Evolutionary conservation across 1,140 invertebrate genomes (phyloP).

Genomic region (Branchinecta lynchi): DNA sequence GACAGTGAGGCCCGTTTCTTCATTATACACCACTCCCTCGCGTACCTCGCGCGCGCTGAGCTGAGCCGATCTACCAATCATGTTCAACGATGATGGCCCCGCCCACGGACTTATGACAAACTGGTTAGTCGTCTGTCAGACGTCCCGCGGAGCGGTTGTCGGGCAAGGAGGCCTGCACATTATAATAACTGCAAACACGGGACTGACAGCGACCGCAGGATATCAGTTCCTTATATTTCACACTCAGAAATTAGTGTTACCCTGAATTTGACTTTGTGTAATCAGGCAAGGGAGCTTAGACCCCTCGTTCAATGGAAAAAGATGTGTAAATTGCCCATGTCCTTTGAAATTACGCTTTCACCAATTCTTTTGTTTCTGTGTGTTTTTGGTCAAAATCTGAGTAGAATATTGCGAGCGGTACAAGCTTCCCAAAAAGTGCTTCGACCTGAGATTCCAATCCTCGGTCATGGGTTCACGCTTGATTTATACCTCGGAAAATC

Average conservation of each 20-base stretch:
- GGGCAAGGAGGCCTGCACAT: constrained; percentile 10
- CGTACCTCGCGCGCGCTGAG: neutral
- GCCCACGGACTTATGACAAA: constrained; percentile 9
- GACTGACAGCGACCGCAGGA: constrained; percentile 1
- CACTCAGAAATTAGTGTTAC: constrained; percentile 7
- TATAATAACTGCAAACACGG: constrained; percentile 11
- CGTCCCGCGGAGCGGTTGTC: neutral
- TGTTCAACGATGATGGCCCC: constrained; percentile 2
- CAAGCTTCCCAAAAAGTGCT: neutral
- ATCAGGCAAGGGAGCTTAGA: neutral
- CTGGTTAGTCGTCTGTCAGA: constrained; percentile 8
- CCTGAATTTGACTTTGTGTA: constrained; percentile 3
- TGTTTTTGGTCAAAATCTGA: constrained; percentile 1
- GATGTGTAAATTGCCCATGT: neutral
- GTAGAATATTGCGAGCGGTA: neutral
- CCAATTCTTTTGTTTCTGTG: neutral
- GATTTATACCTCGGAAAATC: too few relatives aligned
- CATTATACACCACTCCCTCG: neutral
- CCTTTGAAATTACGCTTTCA: neutral
- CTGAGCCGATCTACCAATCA: neutral
- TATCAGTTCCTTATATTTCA: constrained; percentile 11
- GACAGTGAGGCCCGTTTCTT: neutral
- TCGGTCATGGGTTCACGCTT: too few relatives aligned
- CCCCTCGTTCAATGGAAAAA: neutral
- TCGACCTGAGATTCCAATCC: neutral